Evolutionary conservation across 2,888 invertebrate genomes (phyloP).

Genomic region (Anthoptus insignis): DNA sequence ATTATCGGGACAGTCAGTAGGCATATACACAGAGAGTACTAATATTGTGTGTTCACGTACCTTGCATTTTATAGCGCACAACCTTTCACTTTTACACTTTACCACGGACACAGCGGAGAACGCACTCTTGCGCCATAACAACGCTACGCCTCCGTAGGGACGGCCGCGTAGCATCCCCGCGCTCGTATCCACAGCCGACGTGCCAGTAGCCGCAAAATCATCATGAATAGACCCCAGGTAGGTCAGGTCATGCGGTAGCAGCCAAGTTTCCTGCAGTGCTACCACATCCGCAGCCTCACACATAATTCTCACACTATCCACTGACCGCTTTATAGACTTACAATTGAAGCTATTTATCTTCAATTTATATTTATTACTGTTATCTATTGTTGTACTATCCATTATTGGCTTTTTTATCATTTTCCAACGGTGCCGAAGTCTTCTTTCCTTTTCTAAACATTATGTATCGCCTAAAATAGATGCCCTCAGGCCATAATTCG

Average conservation of each 20-base stretch:
- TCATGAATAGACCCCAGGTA: conserved; percentile 37
- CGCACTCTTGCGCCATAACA: conserved; percentile 42
- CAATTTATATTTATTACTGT: too few species aligned
- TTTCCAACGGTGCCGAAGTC: too few species aligned
- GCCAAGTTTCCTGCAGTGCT: conserved; percentile 28
- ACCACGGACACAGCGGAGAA: neutral
- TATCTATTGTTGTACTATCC: too few species aligned
- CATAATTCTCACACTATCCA: neutral
- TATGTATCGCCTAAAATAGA: too few species aligned
- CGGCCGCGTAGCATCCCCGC: neutral
- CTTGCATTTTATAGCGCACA: too few species aligned
- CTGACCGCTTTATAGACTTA: conserved; percentile 36
- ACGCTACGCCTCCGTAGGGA: conserved; percentile 38
- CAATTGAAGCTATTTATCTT: conserved; percentile 48
- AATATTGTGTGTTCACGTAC: too few species aligned
- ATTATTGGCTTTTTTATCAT: too few species aligned
- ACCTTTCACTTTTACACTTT: too few species aligned
- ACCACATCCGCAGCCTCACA: neutral
- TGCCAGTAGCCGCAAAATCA: too few species aligned
- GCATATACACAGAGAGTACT: too few species aligned
- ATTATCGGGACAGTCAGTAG: too few species aligned
- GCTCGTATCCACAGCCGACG: neutral
- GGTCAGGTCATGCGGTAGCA: conserved; percentile 42
- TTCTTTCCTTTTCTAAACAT: too few species aligned
- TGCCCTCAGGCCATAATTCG: conserved; percentile 37